These are phyloP conservation scores for Garra rufa DNA, from an alignment of 2,113 vertebrate genomes.

Conservation along the genomic window DNA sequence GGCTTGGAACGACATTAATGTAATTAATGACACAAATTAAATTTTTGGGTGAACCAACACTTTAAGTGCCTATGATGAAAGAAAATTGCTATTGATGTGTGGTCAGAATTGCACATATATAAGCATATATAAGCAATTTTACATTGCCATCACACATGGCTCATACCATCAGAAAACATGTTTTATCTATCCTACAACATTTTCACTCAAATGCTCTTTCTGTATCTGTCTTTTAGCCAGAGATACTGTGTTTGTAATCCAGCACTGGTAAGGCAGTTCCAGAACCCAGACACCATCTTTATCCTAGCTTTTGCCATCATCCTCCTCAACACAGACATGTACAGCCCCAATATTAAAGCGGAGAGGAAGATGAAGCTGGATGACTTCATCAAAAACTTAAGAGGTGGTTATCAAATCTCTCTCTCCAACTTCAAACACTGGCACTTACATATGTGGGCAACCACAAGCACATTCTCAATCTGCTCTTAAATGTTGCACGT, in stretches of 20 bases:
- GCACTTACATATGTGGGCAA: neutral
- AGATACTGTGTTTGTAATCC: conserved; percentile 96
- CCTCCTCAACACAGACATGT: conserved; percentile 98
- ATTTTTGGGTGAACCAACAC: too few relatives aligned
- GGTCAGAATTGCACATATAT: neutral
- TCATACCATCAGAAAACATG: neutral
- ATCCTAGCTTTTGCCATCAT: conserved; percentile 97
- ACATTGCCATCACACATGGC: neutral
- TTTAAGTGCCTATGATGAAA: neutral
- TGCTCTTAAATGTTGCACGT: neutral
- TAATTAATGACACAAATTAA: too few relatives aligned
- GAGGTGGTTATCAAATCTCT: conserved; percentile 74
- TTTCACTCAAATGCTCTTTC: neutral
- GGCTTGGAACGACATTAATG: too few relatives aligned
- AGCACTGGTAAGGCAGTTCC: conserved; percentile 92
- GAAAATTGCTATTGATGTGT: neutral
- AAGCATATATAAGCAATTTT: neutral
- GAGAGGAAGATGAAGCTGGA: conserved; percentile 98
- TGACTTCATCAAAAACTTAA: conserved; percentile 96
- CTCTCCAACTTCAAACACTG: conserved; percentile 18
- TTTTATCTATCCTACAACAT: neutral
- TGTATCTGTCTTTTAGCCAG: conserved; percentile 78
- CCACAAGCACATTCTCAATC: conserved; percentile 2
- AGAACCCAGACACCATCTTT: conserved; percentile 98
- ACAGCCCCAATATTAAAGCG: conserved; percentile 94